These are phyloP conservation scores for Odontamblyopus rebecca DNA, from an alignment of 2,797 vertebrate genomes.

Conservation along the genomic window DNA sequence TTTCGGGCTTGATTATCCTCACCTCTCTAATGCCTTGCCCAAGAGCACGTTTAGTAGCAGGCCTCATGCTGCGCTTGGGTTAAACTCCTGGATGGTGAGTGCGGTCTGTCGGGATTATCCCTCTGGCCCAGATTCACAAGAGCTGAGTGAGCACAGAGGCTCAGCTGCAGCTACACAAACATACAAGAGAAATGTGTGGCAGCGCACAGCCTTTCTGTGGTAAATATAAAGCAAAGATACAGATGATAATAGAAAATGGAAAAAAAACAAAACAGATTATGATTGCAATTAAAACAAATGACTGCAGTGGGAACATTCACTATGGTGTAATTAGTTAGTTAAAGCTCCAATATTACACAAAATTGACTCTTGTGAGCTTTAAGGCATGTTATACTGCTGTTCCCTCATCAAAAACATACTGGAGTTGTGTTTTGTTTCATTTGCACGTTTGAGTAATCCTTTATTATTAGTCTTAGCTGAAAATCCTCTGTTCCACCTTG, in stretches of 20 bases:
- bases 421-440: no score
- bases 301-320: no score
- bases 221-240: not conserved
- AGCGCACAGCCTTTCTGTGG: not conserved
- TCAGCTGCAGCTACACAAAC: constrained; percentile 22
- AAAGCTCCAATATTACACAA: no score
- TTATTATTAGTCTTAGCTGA: no score
- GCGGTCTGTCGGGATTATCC: constrained; percentile 64
- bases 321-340: no score
- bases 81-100: constrained; percentile 47
- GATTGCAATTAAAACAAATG: no score
- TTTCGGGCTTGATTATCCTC: constrained; percentile 31
- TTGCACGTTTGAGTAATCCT: no score
- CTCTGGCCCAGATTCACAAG: constrained; percentile 51
- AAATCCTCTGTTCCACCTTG: no score
- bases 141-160: constrained; percentile 20
- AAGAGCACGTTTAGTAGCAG: constrained; percentile 32
- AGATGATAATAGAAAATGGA: not conserved
- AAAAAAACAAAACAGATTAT: no score
- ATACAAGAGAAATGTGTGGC: not conserved
- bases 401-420: no score
- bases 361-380: no score
- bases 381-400: no score
- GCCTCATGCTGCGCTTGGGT: constrained; percentile 40
- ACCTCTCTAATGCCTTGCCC: constrained; percentile 40